Evolutionary conservation across 1,140 invertebrate genomes (phyloP).

Genomic region (Luehdorfia chinensis): DNA sequence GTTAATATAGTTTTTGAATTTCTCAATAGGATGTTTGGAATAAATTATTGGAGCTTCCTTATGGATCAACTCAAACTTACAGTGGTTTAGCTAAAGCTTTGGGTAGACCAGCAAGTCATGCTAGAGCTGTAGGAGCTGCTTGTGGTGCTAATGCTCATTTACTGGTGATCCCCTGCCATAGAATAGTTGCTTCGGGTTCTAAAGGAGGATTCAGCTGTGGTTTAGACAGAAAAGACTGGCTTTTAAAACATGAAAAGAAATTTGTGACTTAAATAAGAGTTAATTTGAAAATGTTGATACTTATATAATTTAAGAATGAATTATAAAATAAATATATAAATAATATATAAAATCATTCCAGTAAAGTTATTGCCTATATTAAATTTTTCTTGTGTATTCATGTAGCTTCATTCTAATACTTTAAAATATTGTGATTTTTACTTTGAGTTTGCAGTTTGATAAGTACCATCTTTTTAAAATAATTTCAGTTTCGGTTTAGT

Average conservation of each 20-base stretch:
- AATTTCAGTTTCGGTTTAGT: no score
- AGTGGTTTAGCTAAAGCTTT: conserved; percentile 55
- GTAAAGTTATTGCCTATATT: no score
- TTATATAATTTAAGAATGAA: no score
- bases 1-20: no score
- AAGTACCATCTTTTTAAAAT: no score
- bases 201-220: conserved; percentile 64
- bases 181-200: conserved; percentile 46
- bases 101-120: conserved; percentile 47
- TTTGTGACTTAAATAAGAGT: conserved; percentile 16
- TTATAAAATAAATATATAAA: no score
- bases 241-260: conserved; percentile 60
- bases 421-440: no score
- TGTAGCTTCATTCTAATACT: no score
- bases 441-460: no score
- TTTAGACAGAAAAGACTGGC: conserved; percentile 56
- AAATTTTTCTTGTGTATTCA: no score
- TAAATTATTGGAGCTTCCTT: conserved; percentile 48
- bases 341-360: no score
- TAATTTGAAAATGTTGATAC: no score
- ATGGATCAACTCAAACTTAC: conserved; percentile 62
- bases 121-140: conserved; percentile 61
- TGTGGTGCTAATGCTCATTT: conserved; percentile 65
- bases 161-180: conserved; percentile 64
- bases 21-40: conserved; percentile 62